Conservation (phyloP, 2,797 vertebrate genomes). For the Valencia hispanica region DNA sequence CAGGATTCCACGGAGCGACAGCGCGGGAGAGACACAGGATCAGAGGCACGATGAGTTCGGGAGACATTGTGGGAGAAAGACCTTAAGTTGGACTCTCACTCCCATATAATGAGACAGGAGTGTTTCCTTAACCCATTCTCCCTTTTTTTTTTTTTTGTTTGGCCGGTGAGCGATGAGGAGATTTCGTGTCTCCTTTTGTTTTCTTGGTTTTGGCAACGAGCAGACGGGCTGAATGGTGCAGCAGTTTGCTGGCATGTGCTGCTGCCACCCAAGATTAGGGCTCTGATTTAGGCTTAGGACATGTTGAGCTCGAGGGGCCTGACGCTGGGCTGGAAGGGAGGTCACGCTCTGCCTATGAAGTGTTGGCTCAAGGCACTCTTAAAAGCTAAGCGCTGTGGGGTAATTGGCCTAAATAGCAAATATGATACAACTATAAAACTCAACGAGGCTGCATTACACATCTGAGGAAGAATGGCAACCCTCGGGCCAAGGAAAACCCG, state of each 20-base stretch:
- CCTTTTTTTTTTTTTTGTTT: conserved; percentile 22
- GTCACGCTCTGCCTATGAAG: conserved; percentile 22
- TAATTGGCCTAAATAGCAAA: conserved; percentile 63
- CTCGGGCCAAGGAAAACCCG: conserved; percentile 51
- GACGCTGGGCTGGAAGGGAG: conserved; percentile 27
- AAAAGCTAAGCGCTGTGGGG: conserved; percentile 51
- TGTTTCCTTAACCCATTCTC: conserved; percentile 20
- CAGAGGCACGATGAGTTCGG: conserved; percentile 59
- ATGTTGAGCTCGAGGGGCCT: conserved; percentile 41
- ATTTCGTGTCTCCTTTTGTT: conserved; percentile 61
- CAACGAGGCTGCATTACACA: conserved; percentile 56
- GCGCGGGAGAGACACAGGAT: conserved; percentile 69
- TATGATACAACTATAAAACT: conserved; percentile 65
- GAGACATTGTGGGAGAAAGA: conserved; percentile 44
- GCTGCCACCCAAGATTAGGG: conserved; percentile 67
- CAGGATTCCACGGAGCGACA: conserved; percentile 85
- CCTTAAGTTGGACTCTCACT: conserved; percentile 37
- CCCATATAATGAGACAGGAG: conserved; percentile 28
- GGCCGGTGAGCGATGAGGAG: conserved; percentile 40
- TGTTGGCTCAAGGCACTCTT: conserved; percentile 55
- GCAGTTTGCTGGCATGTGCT: conserved; percentile 57
- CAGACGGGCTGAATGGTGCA: conserved; percentile 47
- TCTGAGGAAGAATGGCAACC: conserved; percentile 43
- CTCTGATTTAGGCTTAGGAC: conserved; percentile 51
- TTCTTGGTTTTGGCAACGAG: conserved; percentile 50